Conservation (phyloP, 2,888 invertebrate species). For the Volucella inanis region DNA sequence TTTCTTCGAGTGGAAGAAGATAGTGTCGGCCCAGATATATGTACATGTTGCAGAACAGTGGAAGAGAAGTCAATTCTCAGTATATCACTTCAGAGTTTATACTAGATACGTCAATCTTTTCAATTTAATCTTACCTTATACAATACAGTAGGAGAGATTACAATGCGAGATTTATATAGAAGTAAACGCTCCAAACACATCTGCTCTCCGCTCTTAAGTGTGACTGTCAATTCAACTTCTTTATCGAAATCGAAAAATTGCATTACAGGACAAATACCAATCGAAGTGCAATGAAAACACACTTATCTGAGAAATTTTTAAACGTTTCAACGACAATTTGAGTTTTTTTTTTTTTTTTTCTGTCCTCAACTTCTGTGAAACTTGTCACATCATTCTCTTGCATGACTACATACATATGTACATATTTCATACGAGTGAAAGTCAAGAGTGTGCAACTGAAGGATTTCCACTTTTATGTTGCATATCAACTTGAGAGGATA, state of each 20-base stretch:
- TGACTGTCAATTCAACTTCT: conserved; percentile 64
- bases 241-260: conserved; percentile 68
- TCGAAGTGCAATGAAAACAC: conserved; percentile 72
- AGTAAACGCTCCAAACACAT: conserved; percentile 19
- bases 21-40: too few relatives aligned
- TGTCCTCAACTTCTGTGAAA: conserved; percentile 26
- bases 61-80: too few relatives aligned
- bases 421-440: conserved; percentile 42
- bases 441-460: conserved; percentile 61
- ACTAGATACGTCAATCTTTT: background rate
- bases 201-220: conserved; percentile 3
- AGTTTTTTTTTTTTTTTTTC: conserved; percentile 9
- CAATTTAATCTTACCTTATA: background rate
- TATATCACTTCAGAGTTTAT: too few relatives aligned
- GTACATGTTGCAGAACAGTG: too few relatives aligned
- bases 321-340: conserved; percentile 55
- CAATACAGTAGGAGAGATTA: too few relatives aligned
- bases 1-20: too few relatives aligned
- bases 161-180: too few relatives aligned
- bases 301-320: conserved; percentile 53
- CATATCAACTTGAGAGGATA: conserved; percentile 52
- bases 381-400: conserved; percentile 44
- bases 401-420: background rate
- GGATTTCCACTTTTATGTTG: conserved; percentile 34
- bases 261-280: conserved; percentile 71